Evolutionary conservation across 1,140 invertebrate species (phyloP), one percentile per base, ranked within the genome.

Genomic region (Euschistus heros): DNA sequence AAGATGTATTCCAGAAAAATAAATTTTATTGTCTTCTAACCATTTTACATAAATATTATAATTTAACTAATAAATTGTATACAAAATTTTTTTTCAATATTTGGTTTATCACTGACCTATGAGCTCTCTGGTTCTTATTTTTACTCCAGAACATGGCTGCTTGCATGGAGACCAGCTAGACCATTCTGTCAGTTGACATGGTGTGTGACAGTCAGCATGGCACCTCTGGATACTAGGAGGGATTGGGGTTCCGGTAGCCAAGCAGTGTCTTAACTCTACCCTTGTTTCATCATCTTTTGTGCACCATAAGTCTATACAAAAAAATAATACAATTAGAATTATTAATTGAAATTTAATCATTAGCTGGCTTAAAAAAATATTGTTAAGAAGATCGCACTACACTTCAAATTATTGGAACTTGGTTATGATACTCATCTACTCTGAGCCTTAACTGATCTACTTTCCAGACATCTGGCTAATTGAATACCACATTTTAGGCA

Each of bases 121-220:
- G 1, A 75, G 70, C 20, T 72, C 67, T 13, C 74, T 68, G 10
- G 67, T 72, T 26, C 74, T 70, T 2, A 70, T 71, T 37, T 71
- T 68, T 33, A 71, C 57, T n/a, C 72, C 73, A 10, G 67, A 65
- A 70, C 80, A 81, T 10, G 76, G 74, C 52, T 76, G 74, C 2
- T 77, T 76, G 62, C 79, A 83, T 26, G 77, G 75, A 2, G 80
- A 76, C 80, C 84, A 86, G 2, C 74, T 73, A 0, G 75, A 72
- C 79, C 80, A 81, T 68, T 80, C 78, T 61, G 77, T 77, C 27
- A 77, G 63, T 26, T 71, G 67, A 73, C 79, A 80, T 27, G 71
- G 72, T 10, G 67, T 67, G n/a, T 72, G 68, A 65, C 75, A 76
- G 44, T 74, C 71, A 3, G 75, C 73, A n/a, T 73, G 69, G 63